phyloP scores from a whole-genome alignment of 92 coral and sea anemone species.

The Porites cylindrica region DNA sequence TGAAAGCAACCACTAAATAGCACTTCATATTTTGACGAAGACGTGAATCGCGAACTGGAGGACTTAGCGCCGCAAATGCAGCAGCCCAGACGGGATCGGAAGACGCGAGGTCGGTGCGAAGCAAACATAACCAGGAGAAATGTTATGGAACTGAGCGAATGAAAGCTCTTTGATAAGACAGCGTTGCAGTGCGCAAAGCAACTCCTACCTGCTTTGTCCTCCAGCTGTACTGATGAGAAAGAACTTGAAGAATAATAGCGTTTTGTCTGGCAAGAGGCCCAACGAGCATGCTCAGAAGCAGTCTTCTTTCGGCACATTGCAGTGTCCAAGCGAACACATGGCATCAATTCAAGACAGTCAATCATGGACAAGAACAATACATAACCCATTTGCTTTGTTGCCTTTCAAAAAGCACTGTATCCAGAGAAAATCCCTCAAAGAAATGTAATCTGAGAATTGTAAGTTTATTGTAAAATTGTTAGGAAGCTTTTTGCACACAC shows the following conservation, averaged over 20 bases:
- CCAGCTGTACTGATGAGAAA: constrained; percentile 20
- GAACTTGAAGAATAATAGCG: constrained; percentile 27
- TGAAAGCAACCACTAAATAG: constrained; percentile 92
- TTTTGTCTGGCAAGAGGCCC: constrained; percentile 27
- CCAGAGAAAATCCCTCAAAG: too few species aligned
- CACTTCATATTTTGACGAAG: constrained; percentile 92
- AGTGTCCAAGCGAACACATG: constrained; percentile 22
- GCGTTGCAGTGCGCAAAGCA: constrained; percentile 45
- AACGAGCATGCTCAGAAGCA: constrained; percentile 50
- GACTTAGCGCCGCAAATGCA: constrained; percentile 99
- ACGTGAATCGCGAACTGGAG: constrained; percentile 96
- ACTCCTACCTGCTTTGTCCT: constrained; percentile 47
- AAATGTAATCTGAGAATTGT: too few species aligned
- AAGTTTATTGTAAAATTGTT: too few species aligned
- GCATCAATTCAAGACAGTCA: background rate
- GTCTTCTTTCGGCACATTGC: constrained; percentile 52
- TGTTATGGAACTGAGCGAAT: background rate
- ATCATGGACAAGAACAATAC: background rate
- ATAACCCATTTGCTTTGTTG: background rate
- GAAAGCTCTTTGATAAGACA: constrained; percentile 26
- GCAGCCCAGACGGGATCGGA: constrained; percentile 96
- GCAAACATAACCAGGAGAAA: constrained; percentile 74
- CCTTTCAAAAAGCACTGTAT: too few species aligned
- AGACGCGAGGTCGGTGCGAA: constrained; percentile 93
- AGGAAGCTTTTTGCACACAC: too few species aligned